Evolutionary conservation across 2,113 vertebrate species (phyloP).

Genomic region (Cyphomyrus discorhynchus): DNA sequence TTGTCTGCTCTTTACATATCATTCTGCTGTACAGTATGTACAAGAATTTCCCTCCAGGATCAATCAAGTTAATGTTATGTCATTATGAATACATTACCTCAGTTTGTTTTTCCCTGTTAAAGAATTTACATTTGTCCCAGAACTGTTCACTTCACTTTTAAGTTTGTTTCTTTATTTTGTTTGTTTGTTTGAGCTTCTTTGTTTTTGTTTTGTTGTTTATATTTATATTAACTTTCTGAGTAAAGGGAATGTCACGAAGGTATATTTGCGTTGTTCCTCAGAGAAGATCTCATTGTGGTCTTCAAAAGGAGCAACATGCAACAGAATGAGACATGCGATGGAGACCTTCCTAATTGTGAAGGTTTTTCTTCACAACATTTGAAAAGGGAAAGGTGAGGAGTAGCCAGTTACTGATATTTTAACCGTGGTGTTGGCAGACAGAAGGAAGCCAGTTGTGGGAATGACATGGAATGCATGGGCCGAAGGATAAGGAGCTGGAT

Average conservation of each 20-base stretch:
- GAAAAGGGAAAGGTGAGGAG: not conserved
- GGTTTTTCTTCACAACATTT: not conserved
- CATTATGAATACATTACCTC: not conserved
- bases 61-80: not conserved
- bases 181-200: not conserved
- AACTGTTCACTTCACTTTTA: not conserved
- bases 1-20: not conserved
- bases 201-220: not conserved
- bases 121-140: not conserved
- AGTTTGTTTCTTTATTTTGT: no score
- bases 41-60: not conserved
- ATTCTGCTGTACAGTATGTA: not conserved
- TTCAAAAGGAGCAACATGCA: not conserved
- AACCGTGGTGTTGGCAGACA: not conserved
- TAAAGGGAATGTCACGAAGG: not conserved
- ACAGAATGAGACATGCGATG: not conserved
- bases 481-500: not conserved
- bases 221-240: not conserved
- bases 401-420: not conserved
- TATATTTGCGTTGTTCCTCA: not conserved
- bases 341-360: not conserved
- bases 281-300: not conserved
- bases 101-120: not conserved
- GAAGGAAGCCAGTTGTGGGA: not conserved
- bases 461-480: not conserved